Conservation (phyloP, 2,797 vertebrate species). For the Characodon lateralis region DNA sequence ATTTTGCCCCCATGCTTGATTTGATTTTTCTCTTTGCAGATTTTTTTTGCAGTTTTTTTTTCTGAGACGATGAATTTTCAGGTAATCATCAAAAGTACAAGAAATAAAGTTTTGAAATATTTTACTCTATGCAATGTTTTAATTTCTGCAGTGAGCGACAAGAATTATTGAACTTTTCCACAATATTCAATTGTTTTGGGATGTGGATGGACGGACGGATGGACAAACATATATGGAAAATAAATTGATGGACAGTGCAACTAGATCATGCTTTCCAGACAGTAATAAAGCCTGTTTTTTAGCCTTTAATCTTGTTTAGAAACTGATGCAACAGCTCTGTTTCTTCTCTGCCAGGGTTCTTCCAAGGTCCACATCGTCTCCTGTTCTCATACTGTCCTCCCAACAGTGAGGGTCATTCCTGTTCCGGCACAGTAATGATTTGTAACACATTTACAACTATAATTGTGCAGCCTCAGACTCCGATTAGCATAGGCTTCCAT, state of each 20-base stretch:
- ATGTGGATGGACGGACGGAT: background rate
- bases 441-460: constrained; percentile 59
- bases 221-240: background rate
- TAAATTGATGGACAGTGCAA: too few species aligned
- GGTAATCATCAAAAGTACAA: too few species aligned
- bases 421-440: constrained; percentile 55
- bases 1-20: constrained; percentile 3
- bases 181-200: too few species aligned
- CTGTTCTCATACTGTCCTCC: constrained; percentile 33
- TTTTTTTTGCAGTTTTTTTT: background rate
- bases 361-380: background rate
- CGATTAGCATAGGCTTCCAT: constrained; percentile 71
- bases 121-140: too few species aligned
- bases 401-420: constrained; percentile 49
- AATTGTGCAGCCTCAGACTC: constrained; percentile 66
- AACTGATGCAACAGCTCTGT: constrained; percentile 13
- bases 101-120: too few species aligned
- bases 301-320: constrained; percentile 8
- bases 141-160: too few species aligned
- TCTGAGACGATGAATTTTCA: background rate
- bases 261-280: background rate
- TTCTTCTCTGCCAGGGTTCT: background rate
- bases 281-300: background rate
- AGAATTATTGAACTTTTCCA: too few species aligned
- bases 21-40: constrained; percentile 1